Base-by-base conservation (phyloP, 2,888 invertebrate species). In the Patella depressa region DNA sequence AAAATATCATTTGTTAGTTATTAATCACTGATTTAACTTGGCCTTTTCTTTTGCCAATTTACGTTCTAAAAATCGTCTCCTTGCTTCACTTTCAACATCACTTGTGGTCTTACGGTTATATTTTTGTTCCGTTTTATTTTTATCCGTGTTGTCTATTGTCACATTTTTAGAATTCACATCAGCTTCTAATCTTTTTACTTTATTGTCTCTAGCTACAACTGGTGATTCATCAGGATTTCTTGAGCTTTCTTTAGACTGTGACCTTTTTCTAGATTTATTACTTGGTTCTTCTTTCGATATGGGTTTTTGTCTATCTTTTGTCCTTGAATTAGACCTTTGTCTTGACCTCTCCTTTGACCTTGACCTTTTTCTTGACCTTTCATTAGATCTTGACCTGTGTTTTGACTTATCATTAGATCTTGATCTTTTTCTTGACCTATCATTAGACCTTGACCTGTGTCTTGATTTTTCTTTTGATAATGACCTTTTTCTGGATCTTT, bases 61-160 rank as follows among this genome's bases (percentile, higher is more conserved):
- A 72, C 87, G 80, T 9, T 81, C 84, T 69, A 88, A 81, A 78
- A 87, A 89, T 54, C 89, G 74, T 55, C 82, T 83, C 74, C 81
- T 82, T 3, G 88, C 88, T 73, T 85, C 87, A 54, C 80, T 78
- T 9, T 85, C 79, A 15, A 82, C 82, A 19, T 75, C 77, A 3
- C 80, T 84, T 53, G 84, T 83, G n/a, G 86, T 87, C 53, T 84
- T 82, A 72, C 83, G 79, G 12, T 84, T 85, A 80, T 84, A 87
- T 76, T 85, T 88, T 4, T 78, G 65, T 53, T 80, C 77, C 12
- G 24, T 57, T 24, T 54, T 14, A 5, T 73, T 76, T 17, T 59
- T 24, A 24, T 57, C 34, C 45, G 71, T 59, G 9, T 74, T 78
- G 34, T 74, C 77, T 11, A 45, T 34, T 71, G 57, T 34, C 72